Base-by-base conservation (phyloP, 2,797 vertebrate genomes). In the Peromyscus nudipes region DNA sequence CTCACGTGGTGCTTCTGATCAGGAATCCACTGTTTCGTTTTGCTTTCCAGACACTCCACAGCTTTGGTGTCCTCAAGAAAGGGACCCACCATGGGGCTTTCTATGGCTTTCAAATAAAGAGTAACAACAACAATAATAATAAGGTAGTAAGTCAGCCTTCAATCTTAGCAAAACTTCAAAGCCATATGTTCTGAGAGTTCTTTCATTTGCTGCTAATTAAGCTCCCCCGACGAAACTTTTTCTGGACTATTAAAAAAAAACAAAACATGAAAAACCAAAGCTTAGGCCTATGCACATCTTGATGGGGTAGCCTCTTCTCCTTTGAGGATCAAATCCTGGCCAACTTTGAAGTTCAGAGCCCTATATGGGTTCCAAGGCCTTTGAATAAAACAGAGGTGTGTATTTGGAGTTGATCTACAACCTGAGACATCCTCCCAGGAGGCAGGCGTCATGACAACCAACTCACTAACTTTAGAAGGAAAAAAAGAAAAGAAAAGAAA, bases 171-270 rank as follows among this genome's bases (percentile, higher is more conserved):
- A 96, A 97, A 96, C 94, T 89, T 89, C 96, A 97, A 62, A 98
- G 62, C 97, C 98, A 81, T 97, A 96, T 98, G 98, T 92, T 98
- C 94, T 93, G 97, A 98, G 98, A 97, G 73, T 97, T 97, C 60
- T 96, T 97, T 98, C 97, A n/a, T 98, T 98, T 11, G 0, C 64
- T 94, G 89, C 34, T 98, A 98, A 98, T 98, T 98, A 97, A 98
- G 5, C 46, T 40, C 31, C 43, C 9, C 79, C 90, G 91, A 96
- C 95, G 73, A 97, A 83, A 90, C 73, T 80, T 62, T 79, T 94
- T 92, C 85, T 86, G 57, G 49, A 96, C 73, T 90, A 69, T 76
- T 79, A 62, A 55, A 76, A 94, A 92, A 79, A 92, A 79, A 80
- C 75, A 52, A 92, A 75, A 52, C 1, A 40, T 52, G 21, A n/a